Conservation (phyloP, 2,797 vertebrate genomes). For the Nyctibius grandis region DNA sequence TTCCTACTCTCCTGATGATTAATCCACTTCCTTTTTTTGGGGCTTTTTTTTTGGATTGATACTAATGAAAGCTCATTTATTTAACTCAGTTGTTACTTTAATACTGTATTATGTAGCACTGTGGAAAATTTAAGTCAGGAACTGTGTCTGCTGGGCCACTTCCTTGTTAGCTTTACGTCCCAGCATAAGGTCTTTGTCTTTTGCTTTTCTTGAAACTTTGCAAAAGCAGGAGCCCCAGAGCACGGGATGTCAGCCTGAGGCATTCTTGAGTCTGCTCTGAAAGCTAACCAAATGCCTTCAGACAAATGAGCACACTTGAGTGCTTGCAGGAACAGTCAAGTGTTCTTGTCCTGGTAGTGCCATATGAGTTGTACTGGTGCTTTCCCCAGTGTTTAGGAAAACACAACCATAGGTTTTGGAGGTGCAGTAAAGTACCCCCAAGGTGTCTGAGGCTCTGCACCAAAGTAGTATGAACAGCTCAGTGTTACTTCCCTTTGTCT, state of each 20-base stretch:
- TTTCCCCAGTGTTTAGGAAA: not conserved
- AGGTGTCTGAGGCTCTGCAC: not conserved
- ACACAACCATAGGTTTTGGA: accelerated
- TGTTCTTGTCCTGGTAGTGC: not conserved
- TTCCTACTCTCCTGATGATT: not conserved
- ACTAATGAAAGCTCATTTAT: not conserved
- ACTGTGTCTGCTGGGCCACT: not conserved
- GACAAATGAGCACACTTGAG: not conserved
- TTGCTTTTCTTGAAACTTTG: not conserved
- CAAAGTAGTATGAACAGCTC: not conserved
- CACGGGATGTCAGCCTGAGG: not conserved
- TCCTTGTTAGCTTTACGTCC: not conserved
- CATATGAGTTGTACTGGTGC: not conserved
- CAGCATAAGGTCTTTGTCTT: not conserved
- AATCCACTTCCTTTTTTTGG: not conserved
- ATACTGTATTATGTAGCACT: not conserved
- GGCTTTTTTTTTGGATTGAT: not conserved
- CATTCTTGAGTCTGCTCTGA: not conserved
- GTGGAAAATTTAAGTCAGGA: not conserved
- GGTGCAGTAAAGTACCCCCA: not conserved
- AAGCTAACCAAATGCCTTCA: not conserved
- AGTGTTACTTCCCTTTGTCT: not conserved
- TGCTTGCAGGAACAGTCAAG: not conserved
- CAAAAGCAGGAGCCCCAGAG: not conserved
- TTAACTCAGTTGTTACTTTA: not conserved